A percentile compares a stretch with the other conserved stretches of the same genome.
These are phyloP conservation scores for Rhaphigaster nebulosa DNA, from an alignment of 2,888 invertebrate species.

Conservation along the genomic window DNA sequence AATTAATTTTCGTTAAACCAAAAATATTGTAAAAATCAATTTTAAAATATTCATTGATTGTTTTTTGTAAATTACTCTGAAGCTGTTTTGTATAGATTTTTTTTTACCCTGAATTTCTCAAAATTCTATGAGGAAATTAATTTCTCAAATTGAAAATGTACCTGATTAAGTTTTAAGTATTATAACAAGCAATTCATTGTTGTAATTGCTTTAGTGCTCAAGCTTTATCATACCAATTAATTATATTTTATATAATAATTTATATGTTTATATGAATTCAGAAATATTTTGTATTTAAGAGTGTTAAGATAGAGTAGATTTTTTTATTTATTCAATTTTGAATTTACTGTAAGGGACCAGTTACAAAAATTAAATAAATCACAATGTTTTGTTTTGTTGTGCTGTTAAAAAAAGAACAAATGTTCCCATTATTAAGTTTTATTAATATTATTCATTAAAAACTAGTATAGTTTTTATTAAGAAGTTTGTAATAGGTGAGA, in stretches of 20 bases:
- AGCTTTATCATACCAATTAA: neutral
- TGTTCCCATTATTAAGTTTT: neutral
- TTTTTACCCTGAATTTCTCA: neutral
- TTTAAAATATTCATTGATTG: neutral
- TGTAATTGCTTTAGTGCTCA: neutral
- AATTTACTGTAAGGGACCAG: neutral
- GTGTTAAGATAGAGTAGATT: neutral
- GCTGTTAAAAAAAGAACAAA: neutral
- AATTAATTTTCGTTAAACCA: too few species aligned
- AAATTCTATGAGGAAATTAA: neutral
- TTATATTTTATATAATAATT: neutral
- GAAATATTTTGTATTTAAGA: neutral
- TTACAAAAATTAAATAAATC: neutral
- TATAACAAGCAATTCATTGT: neutral
- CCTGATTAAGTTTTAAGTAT: neutral
- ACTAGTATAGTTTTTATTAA: neutral
- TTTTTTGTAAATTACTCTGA: neutral
- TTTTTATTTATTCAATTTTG: neutral
- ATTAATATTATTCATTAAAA: neutral
- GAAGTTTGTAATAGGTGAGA: neutral
- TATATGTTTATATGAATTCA: neutral
- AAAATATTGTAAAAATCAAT: neutral
- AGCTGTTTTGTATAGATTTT: neutral
- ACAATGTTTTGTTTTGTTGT: neutral
- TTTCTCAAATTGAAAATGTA: neutral